Base-by-base conservation (phyloP, 2,888 invertebrate species). In the Asteroscopus sphinx region DNA sequence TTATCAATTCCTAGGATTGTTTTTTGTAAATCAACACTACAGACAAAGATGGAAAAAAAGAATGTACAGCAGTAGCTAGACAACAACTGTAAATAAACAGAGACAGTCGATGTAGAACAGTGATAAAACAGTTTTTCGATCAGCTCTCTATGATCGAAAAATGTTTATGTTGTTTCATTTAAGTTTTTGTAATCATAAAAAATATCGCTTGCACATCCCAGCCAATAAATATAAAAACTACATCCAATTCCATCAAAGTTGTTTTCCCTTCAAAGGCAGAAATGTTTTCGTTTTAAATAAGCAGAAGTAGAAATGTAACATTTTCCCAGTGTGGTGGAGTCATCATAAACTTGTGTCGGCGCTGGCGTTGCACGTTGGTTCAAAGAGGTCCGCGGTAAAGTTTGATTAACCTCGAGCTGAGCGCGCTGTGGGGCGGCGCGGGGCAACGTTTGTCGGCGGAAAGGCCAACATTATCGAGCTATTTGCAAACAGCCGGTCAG, bases 321-420 rank as follows among this genome's bases (percentile, higher is more conserved):
- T 37, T 37, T 53, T 45, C 32, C 13, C 30, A 37, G 45, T 33
- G 15, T 26, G 48, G 25, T 33, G 30, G 33, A 61, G 41, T 55
- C 46, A 21, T 70, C 36, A 63, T 55, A 55, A 65, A 69, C 48
- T 66, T 69, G 45, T 55, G 35, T 66, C 65, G 70, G 45, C 33
- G 25, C 37, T 15, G 54, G 30, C 47, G 44, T 21, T 4, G 21
- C n/a, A 4, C 21, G 21, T 16, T 15, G 11, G 17, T n/a, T 70
- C 56, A 55, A 70, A 64, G 64, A 62, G 48, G 41, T 37, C 33
- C 11, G 28, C 42, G 55, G 49, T 45, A 17, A 66, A 66, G 41
- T 66, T 66, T 46, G 70, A 66, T 66, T 66, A 70, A 15, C 15
- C 16, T 3, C 44, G 41, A 28, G 36, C 13, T 40, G 1, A 51